These are phyloP conservation scores for Heliconius nattereri DNA, from an alignment of 1,140 invertebrate species.

Conservation along the genomic window DNA sequence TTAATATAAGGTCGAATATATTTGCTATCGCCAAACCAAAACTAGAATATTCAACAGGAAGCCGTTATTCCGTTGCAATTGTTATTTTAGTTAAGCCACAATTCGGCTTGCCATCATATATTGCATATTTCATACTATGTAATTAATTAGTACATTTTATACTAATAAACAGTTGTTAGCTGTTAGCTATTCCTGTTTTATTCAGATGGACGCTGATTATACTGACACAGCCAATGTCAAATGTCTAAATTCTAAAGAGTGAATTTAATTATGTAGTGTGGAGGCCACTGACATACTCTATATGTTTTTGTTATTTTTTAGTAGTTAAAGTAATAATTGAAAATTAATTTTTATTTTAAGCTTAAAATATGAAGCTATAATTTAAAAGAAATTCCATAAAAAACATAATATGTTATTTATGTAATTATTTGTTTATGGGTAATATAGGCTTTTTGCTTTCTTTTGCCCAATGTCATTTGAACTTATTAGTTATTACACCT, in stretches of 20 bases:
- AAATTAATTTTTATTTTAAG: no score
- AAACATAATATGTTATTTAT: no score
- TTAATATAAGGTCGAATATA: neutral
- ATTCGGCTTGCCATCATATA: conserved; percentile 7
- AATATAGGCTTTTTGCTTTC: no score
- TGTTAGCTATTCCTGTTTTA: conserved; percentile 54
- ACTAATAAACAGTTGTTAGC: conserved; percentile 32
- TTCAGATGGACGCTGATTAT: conserved; percentile 63
- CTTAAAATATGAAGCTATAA: no score
- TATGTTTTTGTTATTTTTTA: neutral
- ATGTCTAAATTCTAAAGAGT: conserved; percentile 33
- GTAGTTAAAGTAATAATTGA: neutral
- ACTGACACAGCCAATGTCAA: conserved; percentile 40
- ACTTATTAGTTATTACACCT: no score
- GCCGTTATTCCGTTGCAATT: conserved; percentile 4
- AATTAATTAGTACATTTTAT: conserved; percentile 35
- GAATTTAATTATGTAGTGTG: conserved; percentile 32
- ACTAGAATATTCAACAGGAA: conserved; percentile 13
- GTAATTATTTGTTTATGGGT: no score
- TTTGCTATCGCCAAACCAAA: neutral
- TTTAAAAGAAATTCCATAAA: no score
- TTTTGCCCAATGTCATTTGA: no score
- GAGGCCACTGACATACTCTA: conserved; percentile 26
- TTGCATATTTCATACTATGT: conserved; percentile 19
- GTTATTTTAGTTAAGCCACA: conserved; percentile 17